Base-by-base conservation (phyloP, 2,797 vertebrate species). In the Helicolenus hilgendorfi region DNA sequence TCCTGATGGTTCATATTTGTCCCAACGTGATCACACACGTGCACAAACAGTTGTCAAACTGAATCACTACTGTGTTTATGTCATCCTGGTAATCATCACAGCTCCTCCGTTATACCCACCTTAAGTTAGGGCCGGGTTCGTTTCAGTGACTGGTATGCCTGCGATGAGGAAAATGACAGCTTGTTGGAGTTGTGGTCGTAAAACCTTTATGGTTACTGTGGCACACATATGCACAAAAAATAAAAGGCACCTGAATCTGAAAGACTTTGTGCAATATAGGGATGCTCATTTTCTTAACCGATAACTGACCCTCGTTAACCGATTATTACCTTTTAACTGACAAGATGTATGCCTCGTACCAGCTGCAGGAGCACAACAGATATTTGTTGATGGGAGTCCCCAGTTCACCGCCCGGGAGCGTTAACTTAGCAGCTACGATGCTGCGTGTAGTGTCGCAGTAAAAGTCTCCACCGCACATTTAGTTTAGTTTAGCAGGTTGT, bases 1-100 rank as follows among this genome's bases (percentile, higher is more conserved):
- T 88, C 72, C 38, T 36, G 67, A 67, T 10, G 59, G 49, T 63
- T 64, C 63, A 36, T 78, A 72, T 72, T 58, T 68, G 20, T 75
- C 65, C 56, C 41, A 56, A 69, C 33, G 45, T 27, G 20, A 59
- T 86, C n/a, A 38, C 85, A 79, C 64, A 27, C 18, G 62, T 69
- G 67, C 78, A 83, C 68, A 58, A 35, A 82, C 49, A 81, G 49
- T 49, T 15, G 20, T 69, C 27, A 49, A 24, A 11, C 27, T 49
- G 15, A 62, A 62, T 56, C 49, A 41, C 65, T 83, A 60, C 18
- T 29, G 67, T 74, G 53, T 71, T 65, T 35, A 26, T 73, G 11
- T 55, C 22, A 24, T 58, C 14, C 27, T 68, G 27, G 60, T 72
- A 24, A 64, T 69, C 60, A 73, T 13, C 55, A 62, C 11, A 22